Percentiles rank a stretch among this genome's conserved stretches.
phyloP scores from a whole-genome alignment of 2,113 vertebrate genomes.

The Ivindomyrus marchei region DNA sequence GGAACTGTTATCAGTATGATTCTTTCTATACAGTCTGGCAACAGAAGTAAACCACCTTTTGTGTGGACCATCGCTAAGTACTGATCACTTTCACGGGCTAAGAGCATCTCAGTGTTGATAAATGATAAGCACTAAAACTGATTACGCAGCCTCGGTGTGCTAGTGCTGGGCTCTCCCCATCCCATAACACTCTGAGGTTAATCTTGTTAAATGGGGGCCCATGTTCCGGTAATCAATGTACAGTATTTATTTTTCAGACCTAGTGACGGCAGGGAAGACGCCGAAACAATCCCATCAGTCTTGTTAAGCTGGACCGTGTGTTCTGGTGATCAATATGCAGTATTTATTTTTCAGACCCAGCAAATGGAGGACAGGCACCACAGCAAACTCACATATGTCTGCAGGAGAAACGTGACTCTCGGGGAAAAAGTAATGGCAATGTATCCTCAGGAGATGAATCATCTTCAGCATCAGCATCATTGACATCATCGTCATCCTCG shows the following conservation, averaged over 20 bases:
- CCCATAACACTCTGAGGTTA: background rate
- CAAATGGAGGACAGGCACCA: background rate
- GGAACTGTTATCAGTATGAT: background rate
- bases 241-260: constrained; percentile 1
- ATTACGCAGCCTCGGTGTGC: background rate
- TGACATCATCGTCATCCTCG: constrained; percentile 1
- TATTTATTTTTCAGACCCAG: constrained; percentile 13
- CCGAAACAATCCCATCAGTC: background rate
- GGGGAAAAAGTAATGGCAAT: background rate
- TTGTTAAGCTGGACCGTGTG: constrained; percentile 9
- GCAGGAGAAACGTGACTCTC: background rate
- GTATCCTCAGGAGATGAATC: constrained; percentile 14
- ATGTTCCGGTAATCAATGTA: constrained; percentile 8
- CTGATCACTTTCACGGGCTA: background rate
- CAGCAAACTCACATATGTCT: background rate
- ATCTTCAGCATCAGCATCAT: background rate
- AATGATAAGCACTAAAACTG: constrained; percentile 9
- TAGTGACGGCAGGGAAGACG: background rate
- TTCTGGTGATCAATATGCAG: background rate
- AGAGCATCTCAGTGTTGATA: background rate
- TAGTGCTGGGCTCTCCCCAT: background rate
- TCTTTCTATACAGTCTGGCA: background rate
- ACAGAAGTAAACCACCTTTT: constrained; percentile 2
- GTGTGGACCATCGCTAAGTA: background rate
- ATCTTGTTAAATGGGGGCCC: constrained; percentile 11